Evolutionary conservation across 2,888 invertebrate species (phyloP).

Genomic region (Stegana nigrithorax): DNA sequence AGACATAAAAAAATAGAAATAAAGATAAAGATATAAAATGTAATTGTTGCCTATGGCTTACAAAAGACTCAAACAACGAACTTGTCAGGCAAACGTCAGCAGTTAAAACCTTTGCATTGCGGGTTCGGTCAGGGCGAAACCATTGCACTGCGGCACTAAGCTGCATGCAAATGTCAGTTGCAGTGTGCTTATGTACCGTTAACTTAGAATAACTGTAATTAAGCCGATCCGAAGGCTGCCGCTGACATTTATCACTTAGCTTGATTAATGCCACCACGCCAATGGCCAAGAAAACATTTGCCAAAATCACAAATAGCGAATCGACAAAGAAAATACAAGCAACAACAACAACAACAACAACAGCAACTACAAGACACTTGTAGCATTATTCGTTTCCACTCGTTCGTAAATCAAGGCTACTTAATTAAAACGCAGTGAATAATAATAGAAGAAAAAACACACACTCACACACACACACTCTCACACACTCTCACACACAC

Average conservation of each 20-base stretch:
- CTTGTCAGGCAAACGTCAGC: background rate
- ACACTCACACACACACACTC: too few relatives aligned
- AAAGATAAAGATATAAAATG: background rate
- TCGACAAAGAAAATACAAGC: background rate
- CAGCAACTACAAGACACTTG: background rate
- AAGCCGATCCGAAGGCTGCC: conserved; percentile 28
- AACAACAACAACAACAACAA: background rate
- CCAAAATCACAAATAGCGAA: too few relatives aligned
- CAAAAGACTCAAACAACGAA: too few relatives aligned
- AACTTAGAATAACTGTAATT: conserved; percentile 36
- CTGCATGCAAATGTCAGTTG: background rate
- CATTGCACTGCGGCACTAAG: background rate
- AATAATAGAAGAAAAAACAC: background rate
- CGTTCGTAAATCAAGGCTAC: conserved; percentile 45
- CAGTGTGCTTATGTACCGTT: background rate
- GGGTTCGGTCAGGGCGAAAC: background rate
- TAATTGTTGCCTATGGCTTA: too few relatives aligned
- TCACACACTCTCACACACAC: background rate
- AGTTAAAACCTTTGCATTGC: too few relatives aligned
- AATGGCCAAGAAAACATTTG: too few relatives aligned
- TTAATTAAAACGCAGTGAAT: background rate
- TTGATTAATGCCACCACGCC: too few relatives aligned
- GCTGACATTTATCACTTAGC: conserved; percentile 4
- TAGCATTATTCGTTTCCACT: background rate
- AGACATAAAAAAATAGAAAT: conserved; percentile 18